Conservation (phyloP, 2,113 vertebrate genomes). For the Strix uralensis region DNA sequence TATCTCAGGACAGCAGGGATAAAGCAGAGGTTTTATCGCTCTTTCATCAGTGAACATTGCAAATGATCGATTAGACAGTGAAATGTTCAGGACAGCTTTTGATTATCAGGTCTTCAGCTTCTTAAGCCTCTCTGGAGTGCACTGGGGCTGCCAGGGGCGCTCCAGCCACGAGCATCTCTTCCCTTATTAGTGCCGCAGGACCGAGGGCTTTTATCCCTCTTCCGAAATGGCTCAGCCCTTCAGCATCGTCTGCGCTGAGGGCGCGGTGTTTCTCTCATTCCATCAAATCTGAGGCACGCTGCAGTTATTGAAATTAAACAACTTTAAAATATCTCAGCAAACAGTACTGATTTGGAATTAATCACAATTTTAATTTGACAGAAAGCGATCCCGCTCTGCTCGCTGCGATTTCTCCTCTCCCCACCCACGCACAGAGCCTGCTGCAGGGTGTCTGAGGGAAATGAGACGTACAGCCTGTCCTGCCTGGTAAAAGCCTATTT, state of each 20-base stretch:
- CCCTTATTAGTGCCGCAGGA: neutral
- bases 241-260: neutral
- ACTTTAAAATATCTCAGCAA: neutral
- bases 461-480: conserved; percentile 56
- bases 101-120: neutral
- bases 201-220: neutral
- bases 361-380: conserved; percentile 58
- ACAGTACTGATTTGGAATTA: conserved; percentile 9
- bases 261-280: rapidly evolving
- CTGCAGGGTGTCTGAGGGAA: conserved; percentile 67
- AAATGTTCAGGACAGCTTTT: conserved; percentile 15
- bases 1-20: neutral
- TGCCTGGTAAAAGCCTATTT: conserved; percentile 40
- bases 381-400: neutral
- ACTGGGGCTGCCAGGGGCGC: neutral
- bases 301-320: conserved; percentile 31
- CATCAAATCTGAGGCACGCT: neutral
- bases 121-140: neutral
- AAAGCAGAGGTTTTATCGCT: conserved; percentile 14
- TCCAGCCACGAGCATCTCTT: neutral
- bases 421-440: conserved; percentile 32
- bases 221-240: neutral
- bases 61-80: conserved; percentile 24
- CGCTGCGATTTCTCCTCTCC: neutral
- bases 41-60: conserved; percentile 17